A percentile compares a stretch with the other conserved stretches of the same genome.
Evolutionary conservation across 2,797 vertebrate species (phyloP).

Genomic region (Nannoperca australis): DNA sequence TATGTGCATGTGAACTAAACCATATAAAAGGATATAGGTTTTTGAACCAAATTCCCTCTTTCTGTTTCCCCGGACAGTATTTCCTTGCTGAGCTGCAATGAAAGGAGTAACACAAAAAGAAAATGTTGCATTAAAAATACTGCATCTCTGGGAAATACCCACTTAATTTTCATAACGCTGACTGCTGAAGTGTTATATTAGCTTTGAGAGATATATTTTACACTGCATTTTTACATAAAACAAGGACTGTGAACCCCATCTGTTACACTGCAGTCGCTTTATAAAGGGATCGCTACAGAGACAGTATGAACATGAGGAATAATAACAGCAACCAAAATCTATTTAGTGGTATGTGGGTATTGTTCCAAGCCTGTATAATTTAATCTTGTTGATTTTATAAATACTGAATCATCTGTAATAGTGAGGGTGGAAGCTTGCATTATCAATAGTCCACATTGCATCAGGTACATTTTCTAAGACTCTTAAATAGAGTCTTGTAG

Average conservation of each 20-base stretch:
- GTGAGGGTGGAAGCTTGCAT: neutral
- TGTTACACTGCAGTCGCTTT: neutral
- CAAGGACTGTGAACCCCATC: neutral
- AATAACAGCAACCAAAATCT: neutral
- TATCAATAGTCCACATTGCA: neutral
- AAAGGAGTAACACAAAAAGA: neutral
- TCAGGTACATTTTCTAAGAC: neutral
- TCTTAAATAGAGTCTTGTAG: neutral
- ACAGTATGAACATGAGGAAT: neutral
- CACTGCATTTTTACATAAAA: neutral
- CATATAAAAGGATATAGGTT: neutral
- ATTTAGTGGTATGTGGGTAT: too few relatives aligned
- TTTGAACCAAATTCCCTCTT: neutral
- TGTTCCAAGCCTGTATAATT: neutral
- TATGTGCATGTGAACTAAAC: neutral
- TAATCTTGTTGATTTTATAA: neutral
- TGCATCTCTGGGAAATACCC: neutral
- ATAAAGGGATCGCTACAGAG: neutral
- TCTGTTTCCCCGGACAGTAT: neutral
- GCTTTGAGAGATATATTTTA: neutral
- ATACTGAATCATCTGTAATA: neutral
- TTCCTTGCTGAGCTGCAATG: neutral
- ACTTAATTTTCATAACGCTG: neutral
- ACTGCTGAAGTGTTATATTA: neutral
- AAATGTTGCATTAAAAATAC: neutral